phyloP scores from a whole-genome alignment of 2,888 invertebrate genomes.

The Brassicogethes aeneus region DNA sequence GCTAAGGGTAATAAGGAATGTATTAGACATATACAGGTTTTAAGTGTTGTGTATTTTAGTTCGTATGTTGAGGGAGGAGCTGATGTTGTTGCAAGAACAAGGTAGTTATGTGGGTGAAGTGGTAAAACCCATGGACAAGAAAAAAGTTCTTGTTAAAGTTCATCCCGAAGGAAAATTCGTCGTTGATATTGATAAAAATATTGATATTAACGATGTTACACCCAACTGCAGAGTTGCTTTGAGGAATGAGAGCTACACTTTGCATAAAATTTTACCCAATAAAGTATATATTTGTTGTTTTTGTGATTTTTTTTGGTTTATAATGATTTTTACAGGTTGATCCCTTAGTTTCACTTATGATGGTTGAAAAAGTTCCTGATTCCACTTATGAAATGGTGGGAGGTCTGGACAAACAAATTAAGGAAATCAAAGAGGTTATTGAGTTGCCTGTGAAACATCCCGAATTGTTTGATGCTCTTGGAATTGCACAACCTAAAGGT shows the following conservation, averaged over 20 bases:
- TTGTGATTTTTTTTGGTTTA: not conserved
- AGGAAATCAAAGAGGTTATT: slow-evolving; percentile 99
- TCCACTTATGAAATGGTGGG: slow-evolving; percentile 99
- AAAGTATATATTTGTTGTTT: slow-evolving; percentile 50
- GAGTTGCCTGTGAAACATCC: slow-evolving; percentile 99
- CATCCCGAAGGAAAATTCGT: slow-evolving; percentile 99
- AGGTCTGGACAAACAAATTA: slow-evolving; percentile 97
- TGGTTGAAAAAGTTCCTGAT: slow-evolving; percentile 99
- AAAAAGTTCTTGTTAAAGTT: slow-evolving; percentile 97
- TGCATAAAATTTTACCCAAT: slow-evolving; percentile 98
- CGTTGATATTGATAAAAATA: slow-evolving; percentile 97
- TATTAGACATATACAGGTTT: not conserved
- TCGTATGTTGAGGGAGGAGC: slow-evolving; percentile 92
- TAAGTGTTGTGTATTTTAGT: slow-evolving; percentile 62
- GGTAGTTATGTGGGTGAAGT: slow-evolving; percentile 99
- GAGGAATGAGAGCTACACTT: slow-evolving; percentile 95
- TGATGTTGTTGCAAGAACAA: slow-evolving; percentile 94
- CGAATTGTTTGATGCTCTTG: slow-evolving; percentile 97
- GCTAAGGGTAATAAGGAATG: slow-evolving; percentile 94
- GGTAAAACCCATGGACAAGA: slow-evolving; percentile 99
- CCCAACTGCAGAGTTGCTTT: slow-evolving; percentile 96
- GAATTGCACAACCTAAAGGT: slow-evolving; percentile 93
- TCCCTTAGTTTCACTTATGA: slow-evolving; percentile 98
- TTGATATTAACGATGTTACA: slow-evolving; percentile 95
- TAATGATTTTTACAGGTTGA: slow-evolving; percentile 63